Conservation (phyloP, 2,797 vertebrate genomes). For the Melopsittacus undulatus region DNA sequence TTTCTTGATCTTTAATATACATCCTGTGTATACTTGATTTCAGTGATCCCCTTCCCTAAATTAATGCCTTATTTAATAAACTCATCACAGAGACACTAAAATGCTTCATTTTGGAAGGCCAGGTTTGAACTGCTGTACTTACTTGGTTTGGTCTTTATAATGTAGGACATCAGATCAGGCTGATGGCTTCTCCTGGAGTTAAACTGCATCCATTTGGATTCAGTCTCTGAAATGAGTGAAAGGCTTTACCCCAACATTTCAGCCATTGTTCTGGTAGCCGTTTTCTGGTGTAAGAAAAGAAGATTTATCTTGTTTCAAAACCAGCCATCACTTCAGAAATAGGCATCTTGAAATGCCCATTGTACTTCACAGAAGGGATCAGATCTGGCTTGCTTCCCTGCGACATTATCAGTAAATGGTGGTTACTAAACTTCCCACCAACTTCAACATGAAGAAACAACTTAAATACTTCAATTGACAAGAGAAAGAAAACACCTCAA, state of each 20-base stretch:
- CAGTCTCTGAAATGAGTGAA: background rate
- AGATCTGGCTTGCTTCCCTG: background rate
- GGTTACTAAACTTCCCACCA: background rate
- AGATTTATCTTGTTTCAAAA: background rate
- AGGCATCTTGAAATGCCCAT: background rate
- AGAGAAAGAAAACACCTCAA: background rate
- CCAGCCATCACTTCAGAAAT: background rate
- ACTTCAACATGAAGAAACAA: background rate
- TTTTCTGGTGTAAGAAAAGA: background rate
- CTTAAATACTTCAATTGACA: background rate
- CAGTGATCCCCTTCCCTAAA: background rate
- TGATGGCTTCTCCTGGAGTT: background rate
- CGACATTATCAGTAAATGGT: background rate
- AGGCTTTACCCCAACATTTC: background rate
- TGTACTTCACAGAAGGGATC: background rate
- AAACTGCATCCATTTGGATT: background rate
- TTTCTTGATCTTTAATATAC: background rate
- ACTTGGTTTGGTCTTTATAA: background rate
- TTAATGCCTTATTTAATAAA: background rate
- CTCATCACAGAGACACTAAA: background rate
- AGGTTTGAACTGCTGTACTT: background rate
- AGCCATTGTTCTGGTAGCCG: background rate
- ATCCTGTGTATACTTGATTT: background rate
- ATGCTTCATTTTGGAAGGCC: background rate
- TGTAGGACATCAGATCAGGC: background rate